Evolutionary conservation across 2,797 vertebrate species (phyloP).

Genomic region (Girardinus metallicus): DNA sequence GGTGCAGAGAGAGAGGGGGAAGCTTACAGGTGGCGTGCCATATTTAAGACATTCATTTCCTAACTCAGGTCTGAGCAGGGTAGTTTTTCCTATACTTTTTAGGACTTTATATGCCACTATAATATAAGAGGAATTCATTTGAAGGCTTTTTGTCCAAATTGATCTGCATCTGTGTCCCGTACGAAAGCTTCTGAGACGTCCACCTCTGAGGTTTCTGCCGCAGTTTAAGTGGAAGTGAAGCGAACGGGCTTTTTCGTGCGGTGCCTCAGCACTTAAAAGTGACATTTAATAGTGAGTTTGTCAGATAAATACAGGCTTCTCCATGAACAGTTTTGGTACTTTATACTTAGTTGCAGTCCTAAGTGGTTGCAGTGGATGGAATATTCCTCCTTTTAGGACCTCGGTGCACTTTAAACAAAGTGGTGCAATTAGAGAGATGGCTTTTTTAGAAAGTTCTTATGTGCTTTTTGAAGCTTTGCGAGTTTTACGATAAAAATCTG

Average conservation of each 20-base stretch:
- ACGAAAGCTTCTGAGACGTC: conserved; percentile 10
- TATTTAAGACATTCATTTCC: not conserved
- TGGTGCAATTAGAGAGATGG: not conserved
- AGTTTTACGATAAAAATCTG: not conserved
- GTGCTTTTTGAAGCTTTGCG: conserved; percentile 7
- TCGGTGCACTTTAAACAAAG: conserved; percentile 12
- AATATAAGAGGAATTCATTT: not conserved
- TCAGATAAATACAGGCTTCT: conserved; percentile 1
- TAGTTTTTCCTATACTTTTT: not conserved
- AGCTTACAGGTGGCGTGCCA: conserved; percentile 30
- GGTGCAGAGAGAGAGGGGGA: conserved; percentile 43
- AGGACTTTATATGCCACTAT: not conserved
- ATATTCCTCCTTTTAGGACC: conserved; percentile 18
- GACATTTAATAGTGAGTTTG: conserved; percentile 38
- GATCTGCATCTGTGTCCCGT: not conserved
- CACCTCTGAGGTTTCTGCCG: conserved; percentile 5
- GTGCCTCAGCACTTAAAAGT: conserved; percentile 33
- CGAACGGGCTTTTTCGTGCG: not conserved
- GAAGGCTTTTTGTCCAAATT: not conserved
- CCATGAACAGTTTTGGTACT: not conserved
- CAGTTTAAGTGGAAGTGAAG: conserved; percentile 22
- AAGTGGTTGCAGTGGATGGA: conserved; percentile 6
- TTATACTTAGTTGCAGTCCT: not conserved
- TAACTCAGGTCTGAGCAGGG: not conserved
- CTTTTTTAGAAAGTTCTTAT: conserved; percentile 15